Evolutionary conservation across 1,140 invertebrate species (phyloP).

Genomic region (Drosophila neocordata): DNA sequence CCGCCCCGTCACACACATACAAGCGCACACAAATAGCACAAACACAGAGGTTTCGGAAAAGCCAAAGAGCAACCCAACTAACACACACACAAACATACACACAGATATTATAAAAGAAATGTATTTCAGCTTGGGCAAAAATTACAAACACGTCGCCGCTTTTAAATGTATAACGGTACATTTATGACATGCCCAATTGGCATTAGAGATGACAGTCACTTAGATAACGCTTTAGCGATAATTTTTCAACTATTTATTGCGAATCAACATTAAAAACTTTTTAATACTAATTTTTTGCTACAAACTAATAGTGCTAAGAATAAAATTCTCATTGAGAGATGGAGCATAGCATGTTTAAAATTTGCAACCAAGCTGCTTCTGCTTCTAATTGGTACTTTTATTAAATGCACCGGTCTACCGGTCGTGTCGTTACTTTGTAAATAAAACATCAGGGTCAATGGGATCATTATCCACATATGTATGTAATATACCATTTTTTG

Average conservation of each 20-base stretch:
- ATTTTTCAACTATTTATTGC: not conserved
- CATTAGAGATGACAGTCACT: constrained; percentile 39
- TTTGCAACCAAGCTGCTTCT: too few relatives aligned
- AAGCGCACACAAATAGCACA: not conserved
- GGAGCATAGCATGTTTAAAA: too few relatives aligned
- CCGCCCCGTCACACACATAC: constrained; percentile 36
- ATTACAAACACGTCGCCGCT: constrained; percentile 60
- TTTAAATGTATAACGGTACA: constrained; percentile 72
- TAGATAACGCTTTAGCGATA: not conserved
- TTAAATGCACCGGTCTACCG: too few relatives aligned
- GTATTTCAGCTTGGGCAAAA: constrained; percentile 39
- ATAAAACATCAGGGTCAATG: too few relatives aligned
- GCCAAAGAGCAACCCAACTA: constrained; percentile 38
- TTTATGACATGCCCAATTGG: constrained; percentile 63
- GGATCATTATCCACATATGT: too few relatives aligned
- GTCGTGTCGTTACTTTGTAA: too few relatives aligned
- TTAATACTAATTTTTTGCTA: too few relatives aligned
- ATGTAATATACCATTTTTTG: too few relatives aligned
- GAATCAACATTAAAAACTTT: not conserved
- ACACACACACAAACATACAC: constrained; percentile 22
- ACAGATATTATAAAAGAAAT: constrained; percentile 25
- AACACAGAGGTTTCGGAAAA: constrained; percentile 31
- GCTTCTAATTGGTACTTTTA: too few relatives aligned
- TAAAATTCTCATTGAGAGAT: too few relatives aligned
- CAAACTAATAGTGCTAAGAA: too few relatives aligned